Evolutionary conservation across 2,888 invertebrate genomes (phyloP), one percentile per base, ranked within the genome.

Genomic region (Synergus itoensis): DNA sequence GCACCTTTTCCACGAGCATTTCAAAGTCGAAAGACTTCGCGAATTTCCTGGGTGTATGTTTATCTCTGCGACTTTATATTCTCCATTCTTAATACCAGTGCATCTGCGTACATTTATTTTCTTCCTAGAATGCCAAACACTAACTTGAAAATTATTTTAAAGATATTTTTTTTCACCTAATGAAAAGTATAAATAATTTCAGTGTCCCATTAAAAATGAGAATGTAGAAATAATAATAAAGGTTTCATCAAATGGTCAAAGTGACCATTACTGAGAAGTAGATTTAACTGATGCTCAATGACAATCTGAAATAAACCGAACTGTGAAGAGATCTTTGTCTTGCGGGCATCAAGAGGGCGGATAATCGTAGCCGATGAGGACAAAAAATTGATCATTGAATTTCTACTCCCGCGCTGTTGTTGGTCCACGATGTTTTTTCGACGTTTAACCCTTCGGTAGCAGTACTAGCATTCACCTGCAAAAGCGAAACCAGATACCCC

Each of bases 401-500:
- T 65, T 16, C 53, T 76, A 76, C 65, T 64, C 60, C 41, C 48
- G 57, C 64, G 67, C 41, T 53, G 12, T 65, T 36, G 48, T 45
- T 18, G 53, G 53, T 40, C 60, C 77, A 69, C 77, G 75, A 86
- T 83, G 79, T 84, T 87, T 86, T 87, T 86, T 85, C 84, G 84
- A 85, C 82, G 85, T 88, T 88, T 86, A 87, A 89, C 87, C 85
- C 85, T 83, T 82, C 82, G 82, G 83, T 83, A 84, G 82, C 36
- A 36, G 36, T 36, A 5, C 36, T 36, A 36, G 36, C 83, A 86
- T 89, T 88, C 90, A 90, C 90, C 89, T 90, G 90, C 85, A 83
- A 84, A 84, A 80, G 78, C 76, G 89, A 86, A 90, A 88, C 86
- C 86, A 86, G 90, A 90, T 90, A 90, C 84, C 86, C 88, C 89